phyloP scores from a whole-genome alignment of 2,888 invertebrate species.

The Oscheius myriophilus region DNA sequence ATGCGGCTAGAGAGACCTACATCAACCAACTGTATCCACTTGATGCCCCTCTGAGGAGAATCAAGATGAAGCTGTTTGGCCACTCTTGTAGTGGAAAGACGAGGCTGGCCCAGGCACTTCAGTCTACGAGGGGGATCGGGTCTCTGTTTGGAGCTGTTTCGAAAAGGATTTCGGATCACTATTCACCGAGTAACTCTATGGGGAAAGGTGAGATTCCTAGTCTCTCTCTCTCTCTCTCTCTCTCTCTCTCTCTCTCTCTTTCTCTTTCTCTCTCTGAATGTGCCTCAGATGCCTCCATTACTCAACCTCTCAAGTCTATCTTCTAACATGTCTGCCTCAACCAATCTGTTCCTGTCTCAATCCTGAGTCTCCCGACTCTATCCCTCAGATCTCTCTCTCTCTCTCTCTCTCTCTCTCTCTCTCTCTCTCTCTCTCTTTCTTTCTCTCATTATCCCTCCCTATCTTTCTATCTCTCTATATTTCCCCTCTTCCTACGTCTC shows the following conservation, averaged over 20 bases:
- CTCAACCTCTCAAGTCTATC: no score
- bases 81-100: constrained; percentile 75
- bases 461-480: not conserved
- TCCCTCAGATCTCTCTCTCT: no score
- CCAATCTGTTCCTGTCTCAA: no score
- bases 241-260: no score
- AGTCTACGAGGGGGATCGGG: constrained; percentile 50
- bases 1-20: constrained; percentile 74
- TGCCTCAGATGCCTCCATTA: no score
- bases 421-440: no score
- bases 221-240: no score
- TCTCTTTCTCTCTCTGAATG: no score
- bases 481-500: not conserved
- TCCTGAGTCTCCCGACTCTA: no score
- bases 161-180: constrained; percentile 64
- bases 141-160: constrained; percentile 65
- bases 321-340: no score
- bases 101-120: constrained; percentile 45
- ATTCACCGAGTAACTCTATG: constrained; percentile 48
- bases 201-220: constrained; percentile 18
- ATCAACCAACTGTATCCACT: constrained; percentile 76
- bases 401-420: no score
- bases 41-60: constrained; percentile 72
- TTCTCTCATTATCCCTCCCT: no score
- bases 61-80: constrained; percentile 80